Evolutionary conservation across 2,888 invertebrate species (phyloP), one percentile per base, ranked within the genome.

Genomic region (Tridacna gigas): DNA sequence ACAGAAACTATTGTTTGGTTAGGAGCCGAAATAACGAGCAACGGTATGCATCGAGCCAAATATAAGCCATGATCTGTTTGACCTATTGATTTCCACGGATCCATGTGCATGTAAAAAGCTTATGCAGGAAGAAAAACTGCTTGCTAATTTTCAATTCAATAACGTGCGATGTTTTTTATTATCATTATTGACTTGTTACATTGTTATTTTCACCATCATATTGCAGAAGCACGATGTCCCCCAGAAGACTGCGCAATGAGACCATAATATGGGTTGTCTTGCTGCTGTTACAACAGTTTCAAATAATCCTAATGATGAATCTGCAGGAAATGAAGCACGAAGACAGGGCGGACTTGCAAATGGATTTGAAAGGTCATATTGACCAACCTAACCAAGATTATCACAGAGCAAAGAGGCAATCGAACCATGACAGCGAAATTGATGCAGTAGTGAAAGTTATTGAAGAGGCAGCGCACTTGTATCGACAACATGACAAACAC

Each of bases 281-380:
- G 13, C 71, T 71, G 18, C 0, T 71, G 48, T n/a, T 71, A 25
- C 71, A 71, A 71, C 20, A 71, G 22, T 71, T 45, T 18, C 71
- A 71, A 18, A 0, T 71, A n/a, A 25, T 71, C 22, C 47, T 71
- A 18, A 26, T 71, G 47, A 25, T 37, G 47, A 71, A 71, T 22
- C 22, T 71, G 20, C 47, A 71, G 71, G 22, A 11, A 22, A 71
- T 71, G 71, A 48, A 71, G 47, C 20, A 45, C 7, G 71, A 26
- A 28, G n/a, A 5, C 15, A 5, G 47, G n/a, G 63, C 1, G 11
- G 12, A 1, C 18, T 18, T 13, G 9, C 66, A 9, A 25, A 7
- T 37, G 28, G 37, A 66, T 12, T 66, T 26, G 15, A 28, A 28
- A 13, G 66, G 28, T 18, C 11, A 1, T 66, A 28, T 26, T 25